Evolutionary conservation across 2,888 invertebrate species (phyloP).

Genomic region (Drosophila aldrichi): DNA sequence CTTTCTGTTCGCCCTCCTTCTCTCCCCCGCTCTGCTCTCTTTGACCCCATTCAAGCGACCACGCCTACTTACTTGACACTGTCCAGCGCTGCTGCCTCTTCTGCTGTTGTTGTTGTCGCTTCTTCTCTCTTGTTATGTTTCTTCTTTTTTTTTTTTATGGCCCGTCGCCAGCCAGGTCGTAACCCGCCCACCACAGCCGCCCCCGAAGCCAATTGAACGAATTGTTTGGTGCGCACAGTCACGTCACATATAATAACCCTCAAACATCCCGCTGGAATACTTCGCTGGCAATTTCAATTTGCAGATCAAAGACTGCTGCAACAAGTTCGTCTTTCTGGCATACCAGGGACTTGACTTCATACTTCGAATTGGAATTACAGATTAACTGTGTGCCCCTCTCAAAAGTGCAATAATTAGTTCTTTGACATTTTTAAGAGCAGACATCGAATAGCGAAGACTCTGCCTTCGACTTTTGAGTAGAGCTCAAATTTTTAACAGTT

Average conservation of each 20-base stretch:
- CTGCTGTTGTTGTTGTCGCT: constrained; percentile 26
- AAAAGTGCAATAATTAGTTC: background rate
- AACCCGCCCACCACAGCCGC: background rate
- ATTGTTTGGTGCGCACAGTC: constrained; percentile 18
- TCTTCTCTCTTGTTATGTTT: constrained; percentile 26
- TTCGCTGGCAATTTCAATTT: constrained; percentile 11
- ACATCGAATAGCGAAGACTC: background rate
- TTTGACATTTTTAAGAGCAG: background rate
- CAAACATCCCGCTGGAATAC: constrained; percentile 8
- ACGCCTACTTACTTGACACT: background rate
- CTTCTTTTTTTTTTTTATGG: constrained; percentile 54
- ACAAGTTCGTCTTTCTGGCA: background rate
- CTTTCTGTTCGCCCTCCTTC: background rate
- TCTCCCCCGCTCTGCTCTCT: too few species aligned
- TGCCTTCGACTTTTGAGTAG: background rate
- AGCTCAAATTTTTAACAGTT: too few species aligned
- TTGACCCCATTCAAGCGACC: background rate
- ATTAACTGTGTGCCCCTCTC: background rate
- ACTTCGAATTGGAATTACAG: background rate
- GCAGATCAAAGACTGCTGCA: constrained; percentile 11
- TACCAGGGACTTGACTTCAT: background rate
- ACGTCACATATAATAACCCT: constrained; percentile 10
- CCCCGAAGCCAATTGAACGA: constrained; percentile 18
- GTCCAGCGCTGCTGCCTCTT: background rate
- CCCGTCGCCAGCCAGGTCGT: constrained; percentile 7